Conservation (phyloP, 2,888 invertebrate genomes). For the Calliphora vomitoria region DNA sequence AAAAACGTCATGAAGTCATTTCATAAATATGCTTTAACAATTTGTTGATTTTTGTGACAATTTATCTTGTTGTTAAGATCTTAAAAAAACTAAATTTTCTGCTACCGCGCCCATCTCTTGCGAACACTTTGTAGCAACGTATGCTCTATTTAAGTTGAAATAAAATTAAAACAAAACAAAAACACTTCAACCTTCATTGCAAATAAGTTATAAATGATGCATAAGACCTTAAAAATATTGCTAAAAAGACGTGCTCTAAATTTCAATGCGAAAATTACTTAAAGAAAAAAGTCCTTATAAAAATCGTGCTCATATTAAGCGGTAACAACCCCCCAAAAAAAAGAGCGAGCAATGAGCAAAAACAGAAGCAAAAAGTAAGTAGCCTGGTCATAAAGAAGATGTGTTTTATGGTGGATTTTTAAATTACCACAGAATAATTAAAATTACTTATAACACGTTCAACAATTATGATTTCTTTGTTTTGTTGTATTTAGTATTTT, state of each 20-base stretch:
- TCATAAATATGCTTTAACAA: constrained; percentile 22
- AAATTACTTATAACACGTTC: constrained; percentile 69
- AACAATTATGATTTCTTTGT: constrained; percentile 62
- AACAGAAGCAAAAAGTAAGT: constrained; percentile 38
- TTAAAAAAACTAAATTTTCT: constrained; percentile 19
- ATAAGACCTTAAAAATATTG: constrained; percentile 62
- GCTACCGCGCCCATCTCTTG: constrained; percentile 9
- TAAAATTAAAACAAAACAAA: constrained; percentile 36
- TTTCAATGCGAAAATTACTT: constrained; percentile 50
- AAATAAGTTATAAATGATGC: constrained; percentile 68
- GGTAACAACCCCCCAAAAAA: constrained; percentile 40
- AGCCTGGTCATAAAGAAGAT: constrained; percentile 23
- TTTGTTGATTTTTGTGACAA: constrained; percentile 51
- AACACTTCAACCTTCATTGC: constrained; percentile 32
- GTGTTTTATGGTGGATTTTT: neutral
- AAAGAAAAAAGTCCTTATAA: constrained; percentile 52
- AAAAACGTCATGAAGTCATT: constrained; percentile 11
- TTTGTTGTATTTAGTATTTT: constrained; percentile 2
- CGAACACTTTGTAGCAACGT: neutral
- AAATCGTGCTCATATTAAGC: constrained; percentile 53
- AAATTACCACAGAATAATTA: constrained; percentile 64
- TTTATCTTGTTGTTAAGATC: constrained; percentile 53
- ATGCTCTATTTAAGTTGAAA: constrained; percentile 43
- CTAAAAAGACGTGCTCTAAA: constrained; percentile 67
- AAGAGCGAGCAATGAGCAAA: neutral